Base-by-base conservation (phyloP, 1,140 invertebrate species). In the Atta colombica region DNA sequence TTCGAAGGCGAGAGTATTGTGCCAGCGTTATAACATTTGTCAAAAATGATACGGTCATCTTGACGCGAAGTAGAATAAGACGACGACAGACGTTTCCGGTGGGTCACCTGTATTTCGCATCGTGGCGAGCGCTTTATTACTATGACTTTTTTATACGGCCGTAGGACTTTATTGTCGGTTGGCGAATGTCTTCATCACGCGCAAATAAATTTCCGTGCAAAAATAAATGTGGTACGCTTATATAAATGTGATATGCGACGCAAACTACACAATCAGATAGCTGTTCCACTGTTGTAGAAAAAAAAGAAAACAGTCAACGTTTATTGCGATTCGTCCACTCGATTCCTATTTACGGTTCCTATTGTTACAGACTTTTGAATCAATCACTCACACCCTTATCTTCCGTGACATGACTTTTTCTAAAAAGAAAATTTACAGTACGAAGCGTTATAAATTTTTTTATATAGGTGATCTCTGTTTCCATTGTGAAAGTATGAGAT, bases 31-130 rank as follows among this genome's bases (percentile, higher is more conserved):
- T 72, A 74, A 74, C 80, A 61, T 74, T 84, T 75, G 39, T 84
- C 80, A 75, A 14, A 39, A 58, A 58, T 21, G 80, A 69, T 74
- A 74, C 25, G 80, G 39, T 63, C 25, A 51, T 58, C 39, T 74
- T 75, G 69, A 84, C 69, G 21, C 25, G 55, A 51, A 14, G 14
- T 39, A 14, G 10, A 61, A 74, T 72, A 82, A 84, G 55, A 84
- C 55, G 55, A 39, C 25, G 69, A 74, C 80, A 84, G 69, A 69
- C 80, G 25, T 75, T 84, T 84, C 80, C 80, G 55, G 39, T 84
- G 45, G 69, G 69, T 71, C 65, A 61, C 39, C n/a, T 58, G 63
- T 69, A 39, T 63, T 58, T 31, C 28, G n/a, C n/a, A 39, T 78
- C 60, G 25, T 35, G 3, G 49, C 49, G 35, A 45, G 1, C 55